Conservation (phyloP, 2,113 vertebrate species). For the Eleginops maclovinus region DNA sequence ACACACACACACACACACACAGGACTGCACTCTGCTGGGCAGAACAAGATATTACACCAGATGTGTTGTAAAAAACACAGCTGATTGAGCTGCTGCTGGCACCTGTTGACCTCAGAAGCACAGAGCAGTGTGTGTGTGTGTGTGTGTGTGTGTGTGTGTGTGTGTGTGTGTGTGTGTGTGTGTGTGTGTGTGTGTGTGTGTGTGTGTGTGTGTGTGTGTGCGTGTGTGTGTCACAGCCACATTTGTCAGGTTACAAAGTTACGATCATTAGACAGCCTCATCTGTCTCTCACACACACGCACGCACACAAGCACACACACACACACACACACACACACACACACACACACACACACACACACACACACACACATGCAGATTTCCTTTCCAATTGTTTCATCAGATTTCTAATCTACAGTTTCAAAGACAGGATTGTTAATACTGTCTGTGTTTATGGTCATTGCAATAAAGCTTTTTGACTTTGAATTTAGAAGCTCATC, state of each 20-base stretch:
- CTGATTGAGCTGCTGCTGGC: conserved; percentile 1
- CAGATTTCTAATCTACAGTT: too few relatives aligned
- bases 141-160: neutral
- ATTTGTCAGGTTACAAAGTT: neutral
- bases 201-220: too few relatives aligned
- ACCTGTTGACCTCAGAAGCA: conserved; percentile 42
- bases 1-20: neutral
- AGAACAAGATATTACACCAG: conserved; percentile 10
- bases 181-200: neutral
- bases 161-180: conserved; percentile 11
- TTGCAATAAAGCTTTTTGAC: too few relatives aligned
- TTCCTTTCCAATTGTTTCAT: too few relatives aligned
- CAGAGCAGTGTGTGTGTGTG: neutral
- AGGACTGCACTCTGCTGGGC: conserved; percentile 63
- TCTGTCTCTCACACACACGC: neutral
- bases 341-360: neutral
- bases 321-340: conserved; percentile 1
- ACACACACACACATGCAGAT: conserved; percentile 4
- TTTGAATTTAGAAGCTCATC: neutral
- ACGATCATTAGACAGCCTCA: neutral
- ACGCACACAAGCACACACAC: neutral
- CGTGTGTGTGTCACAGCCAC: neutral
- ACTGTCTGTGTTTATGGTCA: too few relatives aligned
- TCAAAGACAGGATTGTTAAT: too few relatives aligned
- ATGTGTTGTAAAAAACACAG: neutral